Percentiles rank a stretch among this genome's conserved stretches.
These are phyloP conservation scores for Homarus gammarus DNA, from an alignment of 2,888 invertebrate species.

Conservation along the genomic window DNA sequence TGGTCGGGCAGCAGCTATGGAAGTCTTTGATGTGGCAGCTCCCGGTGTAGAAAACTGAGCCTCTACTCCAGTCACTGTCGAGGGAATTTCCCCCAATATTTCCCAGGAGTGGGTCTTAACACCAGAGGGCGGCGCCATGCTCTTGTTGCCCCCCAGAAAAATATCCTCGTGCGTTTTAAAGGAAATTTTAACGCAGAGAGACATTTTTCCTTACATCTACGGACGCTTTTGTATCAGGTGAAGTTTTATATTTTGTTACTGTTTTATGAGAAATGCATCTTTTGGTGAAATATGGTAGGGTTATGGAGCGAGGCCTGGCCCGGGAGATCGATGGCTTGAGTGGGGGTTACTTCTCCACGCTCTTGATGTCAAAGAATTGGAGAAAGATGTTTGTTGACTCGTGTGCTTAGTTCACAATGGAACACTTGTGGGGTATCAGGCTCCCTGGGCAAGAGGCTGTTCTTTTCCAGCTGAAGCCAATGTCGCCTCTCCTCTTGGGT, in stretches of 20 bases:
- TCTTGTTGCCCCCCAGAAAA: background rate
- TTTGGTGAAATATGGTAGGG: background rate
- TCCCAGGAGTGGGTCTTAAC: background rate
- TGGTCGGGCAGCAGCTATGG: background rate
- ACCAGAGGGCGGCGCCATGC: background rate
- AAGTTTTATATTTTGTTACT: background rate
- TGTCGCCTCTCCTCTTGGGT: background rate
- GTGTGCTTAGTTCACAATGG: slow-evolving; percentile 43
- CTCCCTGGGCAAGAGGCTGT: slow-evolving; percentile 14
- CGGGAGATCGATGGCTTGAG: slow-evolving; percentile 23
- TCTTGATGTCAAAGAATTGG: slow-evolving; percentile 37
- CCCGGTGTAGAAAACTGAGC: background rate
- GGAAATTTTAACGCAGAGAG: too few species aligned
- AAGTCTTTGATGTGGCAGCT: background rate
- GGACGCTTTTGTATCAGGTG: background rate
- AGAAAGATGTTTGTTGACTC: slow-evolving; percentile 51
- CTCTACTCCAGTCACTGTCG: background rate
- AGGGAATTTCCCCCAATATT: background rate
- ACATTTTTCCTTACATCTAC: background rate
- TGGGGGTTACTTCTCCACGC: slow-evolving; percentile 9
- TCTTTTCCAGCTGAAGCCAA: background rate
- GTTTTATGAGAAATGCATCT: background rate
- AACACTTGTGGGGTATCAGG: slow-evolving; percentile 47
- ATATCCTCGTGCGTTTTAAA: too few species aligned
- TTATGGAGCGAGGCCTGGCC: background rate